Conservation (phyloP, 2,888 invertebrate species). For the Cantharis rufa region DNA sequence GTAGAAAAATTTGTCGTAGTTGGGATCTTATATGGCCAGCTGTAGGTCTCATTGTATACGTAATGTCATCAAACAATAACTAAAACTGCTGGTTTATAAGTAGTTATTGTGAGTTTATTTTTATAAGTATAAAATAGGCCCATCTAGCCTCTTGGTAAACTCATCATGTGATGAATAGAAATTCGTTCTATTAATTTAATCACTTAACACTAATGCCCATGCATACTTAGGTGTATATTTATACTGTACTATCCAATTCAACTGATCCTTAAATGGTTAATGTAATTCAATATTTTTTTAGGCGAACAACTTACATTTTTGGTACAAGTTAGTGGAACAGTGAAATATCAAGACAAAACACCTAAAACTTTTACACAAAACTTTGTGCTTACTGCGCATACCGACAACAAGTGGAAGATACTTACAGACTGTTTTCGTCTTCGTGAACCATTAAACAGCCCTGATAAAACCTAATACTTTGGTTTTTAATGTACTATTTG, state of each 20-base stretch:
- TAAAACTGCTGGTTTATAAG: no score
- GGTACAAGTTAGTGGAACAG: slow-evolving; percentile 82
- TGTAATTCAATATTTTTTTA: not conserved
- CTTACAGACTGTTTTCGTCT: slow-evolving; percentile 86
- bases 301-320: slow-evolving; percentile 61
- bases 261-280: not conserved
- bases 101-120: no score
- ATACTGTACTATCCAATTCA: no score
- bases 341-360: slow-evolving; percentile 68
- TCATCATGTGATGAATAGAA: not conserved
- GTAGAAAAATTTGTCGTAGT: no score
- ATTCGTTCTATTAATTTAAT: not conserved
- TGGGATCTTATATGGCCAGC: no score
- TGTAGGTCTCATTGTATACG: no score
- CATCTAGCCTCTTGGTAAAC: not conserved
- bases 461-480: slow-evolving; percentile 25
- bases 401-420: slow-evolving; percentile 89
- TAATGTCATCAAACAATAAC: no score
- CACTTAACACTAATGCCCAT: no score
- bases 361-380: slow-evolving; percentile 79
- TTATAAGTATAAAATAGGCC: no score
- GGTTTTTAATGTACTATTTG: slow-evolving; percentile 1
- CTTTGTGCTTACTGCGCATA: slow-evolving; percentile 84
- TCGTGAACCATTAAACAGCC: slow-evolving; percentile 61
- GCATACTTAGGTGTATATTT: no score